A percentile compares a stretch with the other conserved stretches of the same genome.
Conservation (phyloP, 2,797 vertebrate species). For the Diplodus puntazzo region DNA sequence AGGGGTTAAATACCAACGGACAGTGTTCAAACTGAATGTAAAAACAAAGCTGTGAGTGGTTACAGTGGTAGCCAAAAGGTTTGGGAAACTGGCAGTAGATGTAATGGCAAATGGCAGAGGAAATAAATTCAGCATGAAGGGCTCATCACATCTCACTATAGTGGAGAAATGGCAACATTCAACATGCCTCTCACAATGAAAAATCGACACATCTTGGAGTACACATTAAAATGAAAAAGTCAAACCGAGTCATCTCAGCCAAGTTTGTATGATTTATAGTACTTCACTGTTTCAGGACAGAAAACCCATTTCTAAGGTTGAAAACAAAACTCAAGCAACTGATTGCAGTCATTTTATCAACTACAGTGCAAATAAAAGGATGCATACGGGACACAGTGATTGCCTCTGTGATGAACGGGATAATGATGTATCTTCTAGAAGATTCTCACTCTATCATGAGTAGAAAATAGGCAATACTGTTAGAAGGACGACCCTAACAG, state of each 20-base stretch:
- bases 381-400: slow-evolving; percentile 26
- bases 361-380: slow-evolving; percentile 45
- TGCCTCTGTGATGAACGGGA: slow-evolving; percentile 43
- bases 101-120: slow-evolving; percentile 6
- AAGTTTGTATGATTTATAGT: not conserved
- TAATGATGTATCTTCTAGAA: slow-evolving; percentile 33
- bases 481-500: slow-evolving; percentile 46
- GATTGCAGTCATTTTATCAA: slow-evolving; percentile 45
- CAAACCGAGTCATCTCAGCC: not conserved
- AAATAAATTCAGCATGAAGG: slow-evolving; percentile 8
- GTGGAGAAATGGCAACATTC: slow-evolving; percentile 9
- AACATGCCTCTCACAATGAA: not conserved
- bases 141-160: not conserved
- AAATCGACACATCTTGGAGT: not conserved
- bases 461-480: slow-evolving; percentile 63
- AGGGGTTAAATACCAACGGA: not conserved
- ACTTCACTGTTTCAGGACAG: not conserved
- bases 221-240: not conserved
- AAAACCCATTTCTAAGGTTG: slow-evolving; percentile 12
- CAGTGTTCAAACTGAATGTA: slow-evolving; percentile 8
- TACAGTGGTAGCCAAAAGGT: not conserved
- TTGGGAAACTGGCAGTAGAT: slow-evolving; percentile 1
- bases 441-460: slow-evolving; percentile 38
- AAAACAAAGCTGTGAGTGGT: not conserved
- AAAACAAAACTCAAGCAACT: slow-evolving; percentile 32